Evolutionary conservation across 1,140 invertebrate genomes (phyloP).

Genomic region (Phocides pigmalion): DNA sequence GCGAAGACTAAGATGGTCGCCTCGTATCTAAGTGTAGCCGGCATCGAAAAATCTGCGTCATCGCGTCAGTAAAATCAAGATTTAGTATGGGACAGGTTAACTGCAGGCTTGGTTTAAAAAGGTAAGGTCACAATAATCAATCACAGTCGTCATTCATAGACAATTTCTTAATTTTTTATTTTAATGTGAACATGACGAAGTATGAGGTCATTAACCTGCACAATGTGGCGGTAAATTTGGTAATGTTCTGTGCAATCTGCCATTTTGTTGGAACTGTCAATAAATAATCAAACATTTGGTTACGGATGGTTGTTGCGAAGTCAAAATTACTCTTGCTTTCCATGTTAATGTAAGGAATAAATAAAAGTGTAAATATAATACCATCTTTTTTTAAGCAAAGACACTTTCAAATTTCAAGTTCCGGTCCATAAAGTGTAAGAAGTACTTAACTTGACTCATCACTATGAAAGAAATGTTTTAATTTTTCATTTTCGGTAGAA

Average conservation of each 20-base stretch:
- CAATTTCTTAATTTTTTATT: conserved; percentile 24
- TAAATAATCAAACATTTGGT: conserved; percentile 21
- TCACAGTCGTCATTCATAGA: conserved; percentile 3
- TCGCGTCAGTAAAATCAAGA: neutral
- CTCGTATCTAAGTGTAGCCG: no score
- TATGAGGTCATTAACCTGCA: conserved; percentile 14
- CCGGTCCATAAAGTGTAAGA: conserved; percentile 2
- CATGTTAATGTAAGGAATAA: conserved; percentile 18
- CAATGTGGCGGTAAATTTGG: conserved; percentile 20
- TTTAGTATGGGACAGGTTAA: neutral
- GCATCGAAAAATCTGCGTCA: neutral
- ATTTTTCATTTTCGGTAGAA: neutral
- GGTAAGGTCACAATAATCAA: conserved; percentile 13
- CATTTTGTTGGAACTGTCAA: conserved; percentile 22
- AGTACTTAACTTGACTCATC: conserved; percentile 4
- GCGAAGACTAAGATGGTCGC: no score
- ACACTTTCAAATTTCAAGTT: conserved; percentile 7
- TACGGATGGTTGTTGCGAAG: conserved; percentile 8
- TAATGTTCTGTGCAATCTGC: conserved; percentile 20
- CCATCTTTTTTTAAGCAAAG: neutral
- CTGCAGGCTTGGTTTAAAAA: conserved; percentile 3
- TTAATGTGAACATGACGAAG: conserved; percentile 20
- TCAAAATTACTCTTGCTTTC: conserved; percentile 13
- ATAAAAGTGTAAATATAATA: conserved; percentile 2
- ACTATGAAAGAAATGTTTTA: neutral